Percentiles rank a stretch among this genome's conserved stretches.
Evolutionary conservation across 2,888 invertebrate species (phyloP).

Genomic region (Caenorhabditis japonica): DNA sequence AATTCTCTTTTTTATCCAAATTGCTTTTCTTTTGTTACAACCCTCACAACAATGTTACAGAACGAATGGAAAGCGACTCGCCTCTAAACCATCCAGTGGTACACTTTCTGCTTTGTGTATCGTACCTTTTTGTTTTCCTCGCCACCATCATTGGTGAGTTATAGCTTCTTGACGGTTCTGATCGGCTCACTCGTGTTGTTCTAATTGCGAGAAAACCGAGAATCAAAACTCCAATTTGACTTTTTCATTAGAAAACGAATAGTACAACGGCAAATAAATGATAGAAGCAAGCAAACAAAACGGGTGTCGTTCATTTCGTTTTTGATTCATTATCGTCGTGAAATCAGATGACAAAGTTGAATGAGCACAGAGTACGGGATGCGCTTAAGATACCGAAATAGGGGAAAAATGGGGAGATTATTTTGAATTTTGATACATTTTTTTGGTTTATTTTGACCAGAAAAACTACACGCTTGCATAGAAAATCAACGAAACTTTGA

Average conservation of each 20-base stretch:
- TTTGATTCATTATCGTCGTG: no score
- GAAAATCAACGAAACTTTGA: no score
- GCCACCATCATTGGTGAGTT: slow-evolving; percentile 69
- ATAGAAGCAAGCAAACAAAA: slow-evolving; percentile 15
- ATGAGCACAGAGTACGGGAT: no score
- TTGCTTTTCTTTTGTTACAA: not conserved
- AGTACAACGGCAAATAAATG: slow-evolving; percentile 11
- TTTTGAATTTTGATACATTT: no score
- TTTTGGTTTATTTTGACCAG: no score
- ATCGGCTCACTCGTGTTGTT: slow-evolving; percentile 7
- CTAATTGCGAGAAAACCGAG: slow-evolving; percentile 18
- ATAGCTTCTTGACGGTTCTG: no score
- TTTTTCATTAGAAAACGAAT: slow-evolving; percentile 28
- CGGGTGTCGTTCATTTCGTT: no score
- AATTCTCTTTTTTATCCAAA: not conserved
- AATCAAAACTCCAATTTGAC: slow-evolving; percentile 35
- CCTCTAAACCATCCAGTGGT: slow-evolving; percentile 67
- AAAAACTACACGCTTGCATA: no score
- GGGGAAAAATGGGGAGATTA: no score
- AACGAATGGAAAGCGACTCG: slow-evolving; percentile 57
- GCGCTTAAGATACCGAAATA: no score
- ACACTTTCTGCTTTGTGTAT: slow-evolving; percentile 66
- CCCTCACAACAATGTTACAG: no score
- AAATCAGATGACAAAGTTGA: no score
- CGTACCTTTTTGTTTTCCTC: slow-evolving; percentile 71